Conservation (phyloP, 2,113 vertebrate species). For the Xyrauchen texanus region DNA sequence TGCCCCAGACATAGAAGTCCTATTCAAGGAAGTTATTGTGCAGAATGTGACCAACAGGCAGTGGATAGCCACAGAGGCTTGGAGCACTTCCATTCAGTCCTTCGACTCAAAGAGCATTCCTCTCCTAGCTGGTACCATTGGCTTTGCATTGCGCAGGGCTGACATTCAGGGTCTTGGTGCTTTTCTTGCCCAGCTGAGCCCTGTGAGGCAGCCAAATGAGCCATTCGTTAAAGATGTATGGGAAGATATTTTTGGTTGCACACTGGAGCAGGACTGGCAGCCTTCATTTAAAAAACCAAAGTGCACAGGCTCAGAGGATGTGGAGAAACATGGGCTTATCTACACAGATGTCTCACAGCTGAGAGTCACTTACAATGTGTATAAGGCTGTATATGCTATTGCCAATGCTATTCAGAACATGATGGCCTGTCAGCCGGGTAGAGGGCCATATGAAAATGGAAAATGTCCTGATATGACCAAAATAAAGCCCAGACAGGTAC, state of each 20-base stretch:
- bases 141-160: conserved; percentile 61
- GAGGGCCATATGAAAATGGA: conserved; percentile 47
- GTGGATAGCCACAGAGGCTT: conserved; percentile 66
- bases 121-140: conserved; percentile 59
- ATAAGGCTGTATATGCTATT: conserved; percentile 65
- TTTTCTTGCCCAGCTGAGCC: conserved; percentile 57
- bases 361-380: conserved; percentile 64
- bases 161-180: conserved; percentile 58
- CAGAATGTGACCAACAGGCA: conserved; percentile 63
- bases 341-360: conserved; percentile 63
- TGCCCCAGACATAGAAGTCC: conserved; percentile 39
- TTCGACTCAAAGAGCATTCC: conserved; percentile 42
- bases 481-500: conserved; percentile 59
- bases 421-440: conserved; percentile 49
- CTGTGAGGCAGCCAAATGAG: conserved; percentile 44
- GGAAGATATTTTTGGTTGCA: conserved; percentile 65
- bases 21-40: conserved; percentile 59
- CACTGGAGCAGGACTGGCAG: conserved; percentile 34
- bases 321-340: conserved; percentile 48
- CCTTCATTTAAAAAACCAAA: conserved; percentile 1
- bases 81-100: conserved; percentile 53
- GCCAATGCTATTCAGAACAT: conserved; percentile 65
- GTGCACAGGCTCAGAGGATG: conserved; percentile 61
- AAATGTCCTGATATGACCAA: conserved; percentile 50
- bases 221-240: conserved; percentile 61